Percentiles rank a stretch among this genome's conserved stretches.
Evolutionary conservation across 2,797 vertebrate genomes (phyloP).

Genomic region (Petrocephalus schoutedeni): DNA sequence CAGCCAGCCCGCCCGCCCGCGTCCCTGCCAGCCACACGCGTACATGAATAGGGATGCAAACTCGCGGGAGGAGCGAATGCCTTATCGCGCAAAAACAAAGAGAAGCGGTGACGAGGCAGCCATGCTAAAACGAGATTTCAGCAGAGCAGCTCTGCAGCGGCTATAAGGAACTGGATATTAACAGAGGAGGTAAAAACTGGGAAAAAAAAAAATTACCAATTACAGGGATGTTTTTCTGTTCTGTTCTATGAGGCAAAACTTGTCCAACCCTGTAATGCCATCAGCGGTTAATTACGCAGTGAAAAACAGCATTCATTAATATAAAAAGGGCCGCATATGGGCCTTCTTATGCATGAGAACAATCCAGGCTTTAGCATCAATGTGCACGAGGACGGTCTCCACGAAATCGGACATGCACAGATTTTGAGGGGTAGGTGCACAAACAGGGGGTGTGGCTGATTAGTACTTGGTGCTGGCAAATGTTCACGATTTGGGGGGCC

Average conservation of each 20-base stretch:
- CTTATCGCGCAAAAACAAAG: conserved; percentile 15
- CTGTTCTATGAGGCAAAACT: background rate
- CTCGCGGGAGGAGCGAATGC: conserved; percentile 40
- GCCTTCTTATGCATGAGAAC: background rate
- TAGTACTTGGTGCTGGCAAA: background rate
- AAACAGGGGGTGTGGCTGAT: background rate
- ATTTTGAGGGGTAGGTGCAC: background rate
- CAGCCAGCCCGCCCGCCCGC: background rate
- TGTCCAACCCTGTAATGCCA: background rate
- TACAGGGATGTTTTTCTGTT: background rate
- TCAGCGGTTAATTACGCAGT: background rate
- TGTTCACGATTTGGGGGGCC: background rate
- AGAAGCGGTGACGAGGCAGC: background rate
- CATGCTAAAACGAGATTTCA: background rate
- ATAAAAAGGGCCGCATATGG: background rate
- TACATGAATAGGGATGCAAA: conserved; percentile 49
- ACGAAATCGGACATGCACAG: background rate
- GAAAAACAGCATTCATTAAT: background rate
- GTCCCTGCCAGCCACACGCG: background rate
- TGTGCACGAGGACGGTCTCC: background rate
- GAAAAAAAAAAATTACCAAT: background rate
- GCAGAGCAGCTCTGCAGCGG: background rate
- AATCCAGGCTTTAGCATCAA: background rate
- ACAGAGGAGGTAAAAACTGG: background rate
- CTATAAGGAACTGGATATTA: background rate